Evolutionary conservation across 2,888 invertebrate genomes (phyloP).

Genomic region (Drosophila macrospina): DNA sequence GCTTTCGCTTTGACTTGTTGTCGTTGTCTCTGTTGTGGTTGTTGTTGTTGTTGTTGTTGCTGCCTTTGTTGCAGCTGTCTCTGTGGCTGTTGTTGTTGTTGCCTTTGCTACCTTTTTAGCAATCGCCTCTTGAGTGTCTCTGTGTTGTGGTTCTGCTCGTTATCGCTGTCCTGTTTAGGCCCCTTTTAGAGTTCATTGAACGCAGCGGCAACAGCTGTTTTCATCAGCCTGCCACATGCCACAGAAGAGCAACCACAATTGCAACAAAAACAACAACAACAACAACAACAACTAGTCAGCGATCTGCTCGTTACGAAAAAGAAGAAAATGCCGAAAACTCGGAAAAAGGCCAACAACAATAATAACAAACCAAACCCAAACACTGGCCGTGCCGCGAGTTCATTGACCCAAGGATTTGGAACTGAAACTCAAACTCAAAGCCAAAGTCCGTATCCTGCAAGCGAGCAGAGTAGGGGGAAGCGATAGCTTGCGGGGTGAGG

Average conservation of each 20-base stretch:
- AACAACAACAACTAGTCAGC: slow-evolving; percentile 6
- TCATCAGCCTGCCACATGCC: slow-evolving; percentile 32
- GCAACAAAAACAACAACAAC: slow-evolving; percentile 9
- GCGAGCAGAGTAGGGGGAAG: not conserved
- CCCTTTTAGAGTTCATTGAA: slow-evolving; percentile 63
- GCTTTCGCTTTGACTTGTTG: slow-evolving; percentile 40
- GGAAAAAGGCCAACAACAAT: slow-evolving; percentile 15
- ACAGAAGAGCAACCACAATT: slow-evolving; percentile 23
- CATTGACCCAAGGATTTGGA: slow-evolving; percentile 44
- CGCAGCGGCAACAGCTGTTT: slow-evolving; percentile 70
- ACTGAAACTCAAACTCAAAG: slow-evolving; percentile 14
- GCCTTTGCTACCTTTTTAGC: slow-evolving; percentile 11
- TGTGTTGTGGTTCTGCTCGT: not conserved
- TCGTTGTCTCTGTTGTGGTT: slow-evolving; percentile 3
- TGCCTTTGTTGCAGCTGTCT: slow-evolving; percentile 44
- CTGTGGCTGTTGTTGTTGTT: slow-evolving; percentile 15
- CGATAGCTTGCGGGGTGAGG: not conserved
- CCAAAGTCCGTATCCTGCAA: slow-evolving; percentile 22
- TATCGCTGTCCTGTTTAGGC: slow-evolving; percentile 17
- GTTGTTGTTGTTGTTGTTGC: slow-evolving; percentile 16
- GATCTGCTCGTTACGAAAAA: slow-evolving; percentile 24
- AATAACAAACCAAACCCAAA: slow-evolving; percentile 14
- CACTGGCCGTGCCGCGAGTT: slow-evolving; percentile 48
- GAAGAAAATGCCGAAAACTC: slow-evolving; percentile 22
- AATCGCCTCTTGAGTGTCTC: slow-evolving; percentile 14